These are phyloP conservation scores for Knipowitschia caucasica DNA, from an alignment of 2,797 vertebrate genomes.

Conservation along the genomic window DNA sequence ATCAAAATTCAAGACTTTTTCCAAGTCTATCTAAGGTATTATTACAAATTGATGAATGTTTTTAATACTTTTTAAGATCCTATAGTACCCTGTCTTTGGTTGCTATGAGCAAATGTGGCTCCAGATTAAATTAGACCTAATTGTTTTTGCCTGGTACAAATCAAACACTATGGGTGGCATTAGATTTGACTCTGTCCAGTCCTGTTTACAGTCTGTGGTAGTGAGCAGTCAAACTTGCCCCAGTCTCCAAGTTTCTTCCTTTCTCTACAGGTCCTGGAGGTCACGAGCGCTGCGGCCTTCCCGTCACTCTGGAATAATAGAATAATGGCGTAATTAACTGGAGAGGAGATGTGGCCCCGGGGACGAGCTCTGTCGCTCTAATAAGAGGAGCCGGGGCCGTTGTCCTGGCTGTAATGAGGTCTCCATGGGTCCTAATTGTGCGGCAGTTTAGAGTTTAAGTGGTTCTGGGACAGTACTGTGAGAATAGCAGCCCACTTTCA, in stretches of 20 bases:
- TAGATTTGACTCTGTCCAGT: too few relatives aligned
- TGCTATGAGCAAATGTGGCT: too few relatives aligned
- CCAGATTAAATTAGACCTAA: too few relatives aligned
- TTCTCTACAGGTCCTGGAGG: conserved; percentile 48
- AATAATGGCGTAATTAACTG: conserved; percentile 78
- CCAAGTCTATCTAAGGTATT: too few relatives aligned
- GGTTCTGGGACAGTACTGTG: conserved; percentile 38
- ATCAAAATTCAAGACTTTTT: too few relatives aligned
- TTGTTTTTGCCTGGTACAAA: too few relatives aligned
- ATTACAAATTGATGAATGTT: too few relatives aligned
- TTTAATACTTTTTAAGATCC: too few relatives aligned
- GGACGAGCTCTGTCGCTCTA: conserved; percentile 51
- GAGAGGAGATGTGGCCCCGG: conserved; percentile 60
- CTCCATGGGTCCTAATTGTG: conserved; percentile 73
- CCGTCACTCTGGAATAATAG: conserved; percentile 67
- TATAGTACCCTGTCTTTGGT: too few relatives aligned
- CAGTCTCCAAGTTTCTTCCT: conserved; percentile 25
- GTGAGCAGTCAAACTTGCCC: conserved; percentile 32
- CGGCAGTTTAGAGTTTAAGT: conserved; percentile 56
- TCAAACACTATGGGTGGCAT: too few relatives aligned
- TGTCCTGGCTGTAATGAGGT: conserved; percentile 71
- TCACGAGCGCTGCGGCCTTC: conserved; percentile 42
- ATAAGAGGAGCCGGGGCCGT: conserved; percentile 58
- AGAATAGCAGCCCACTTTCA: conserved; percentile 17
- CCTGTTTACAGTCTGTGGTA: neutral